Percentiles rank a stretch among this genome's conserved stretches.
These are phyloP conservation scores for Ecliptopera silaceata DNA, from an alignment of 2,888 invertebrate species.

Conservation along the genomic window DNA sequence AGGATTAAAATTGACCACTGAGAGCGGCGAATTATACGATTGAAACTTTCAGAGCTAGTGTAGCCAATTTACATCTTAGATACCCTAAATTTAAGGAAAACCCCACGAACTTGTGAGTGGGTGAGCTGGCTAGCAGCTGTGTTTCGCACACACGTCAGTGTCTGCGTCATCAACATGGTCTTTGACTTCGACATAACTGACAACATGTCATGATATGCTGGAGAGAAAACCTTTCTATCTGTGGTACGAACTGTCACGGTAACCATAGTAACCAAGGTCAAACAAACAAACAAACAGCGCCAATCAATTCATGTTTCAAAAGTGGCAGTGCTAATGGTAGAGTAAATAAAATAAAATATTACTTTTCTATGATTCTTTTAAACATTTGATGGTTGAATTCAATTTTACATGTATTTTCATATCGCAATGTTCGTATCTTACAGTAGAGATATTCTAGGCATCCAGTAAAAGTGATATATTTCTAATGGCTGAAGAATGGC, in stretches of 20 bases:
- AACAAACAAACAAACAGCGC: constrained; percentile 82
- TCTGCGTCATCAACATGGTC: too few species aligned
- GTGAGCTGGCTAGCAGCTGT: too few species aligned
- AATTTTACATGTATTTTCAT: constrained; percentile 3
- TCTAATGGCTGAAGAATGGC: constrained; percentile 74
- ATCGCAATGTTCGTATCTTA: constrained; percentile 20
- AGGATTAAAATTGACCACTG: too few species aligned
- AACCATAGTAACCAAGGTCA: constrained; percentile 75
- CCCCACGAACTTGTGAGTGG: too few species aligned
- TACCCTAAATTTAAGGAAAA: too few species aligned
- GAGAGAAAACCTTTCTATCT: too few species aligned
- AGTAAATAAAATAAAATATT: constrained; percentile 40
- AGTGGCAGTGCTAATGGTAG: constrained; percentile 67
- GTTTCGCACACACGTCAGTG: too few species aligned
- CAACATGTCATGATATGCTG: too few species aligned
- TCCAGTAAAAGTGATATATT: constrained; percentile 37
- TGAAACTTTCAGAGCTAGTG: too few species aligned
- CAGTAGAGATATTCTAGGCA: constrained; percentile 18
- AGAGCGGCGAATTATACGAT: too few species aligned
- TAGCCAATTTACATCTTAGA: too few species aligned
- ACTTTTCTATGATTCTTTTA: constrained; percentile 24
- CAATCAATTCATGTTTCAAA: constrained; percentile 69
- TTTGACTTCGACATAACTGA: too few species aligned
- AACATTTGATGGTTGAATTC: constrained; percentile 7
- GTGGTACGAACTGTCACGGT: constrained; percentile 29